These are phyloP conservation scores for Aspiorhynchus laticeps DNA, from an alignment of 2,113 vertebrate genomes.

Conservation along the genomic window DNA sequence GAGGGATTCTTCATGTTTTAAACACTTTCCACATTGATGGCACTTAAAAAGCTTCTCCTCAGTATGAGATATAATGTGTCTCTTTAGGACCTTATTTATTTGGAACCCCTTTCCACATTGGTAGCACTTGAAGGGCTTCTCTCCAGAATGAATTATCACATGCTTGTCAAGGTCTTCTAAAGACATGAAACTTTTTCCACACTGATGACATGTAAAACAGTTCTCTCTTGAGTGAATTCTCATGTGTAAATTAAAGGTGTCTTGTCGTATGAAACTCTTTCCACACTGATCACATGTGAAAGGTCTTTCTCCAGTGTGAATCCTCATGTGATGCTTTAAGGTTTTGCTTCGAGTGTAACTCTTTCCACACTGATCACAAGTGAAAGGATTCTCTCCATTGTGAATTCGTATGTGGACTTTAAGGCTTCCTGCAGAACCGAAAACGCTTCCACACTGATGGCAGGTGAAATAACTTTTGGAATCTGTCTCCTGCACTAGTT, in stretches of 20 bases:
- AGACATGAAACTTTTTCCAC: not conserved
- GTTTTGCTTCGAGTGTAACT: not conserved
- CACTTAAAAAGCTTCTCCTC: not conserved
- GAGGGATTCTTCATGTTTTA: not conserved
- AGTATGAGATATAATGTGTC: not conserved
- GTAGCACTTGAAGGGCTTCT: not conserved
- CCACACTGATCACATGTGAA: not conserved
- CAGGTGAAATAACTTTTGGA: not conserved
- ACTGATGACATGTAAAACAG: not conserved
- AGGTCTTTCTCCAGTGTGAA: not conserved
- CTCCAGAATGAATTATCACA: not conserved
- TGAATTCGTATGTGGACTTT: not conserved
- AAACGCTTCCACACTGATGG: not conserved
- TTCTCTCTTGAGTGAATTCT: not conserved
- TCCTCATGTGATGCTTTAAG: not conserved
- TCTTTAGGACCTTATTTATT: not conserved
- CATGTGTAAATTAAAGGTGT: not conserved
- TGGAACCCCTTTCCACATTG: not conserved
- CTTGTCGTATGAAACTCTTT: not conserved
- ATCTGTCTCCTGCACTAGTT: not conserved
- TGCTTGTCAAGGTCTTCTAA: not conserved
- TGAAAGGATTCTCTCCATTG: not conserved
- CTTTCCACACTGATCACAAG: conserved; percentile 2
- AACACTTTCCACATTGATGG: not conserved
- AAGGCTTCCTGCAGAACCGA: not conserved